Percentiles rank a stretch among this genome's conserved stretches.
phyloP scores from a whole-genome alignment of 64 coral and sea anemone genomes.

The Orbicella faveolata region DNA sequence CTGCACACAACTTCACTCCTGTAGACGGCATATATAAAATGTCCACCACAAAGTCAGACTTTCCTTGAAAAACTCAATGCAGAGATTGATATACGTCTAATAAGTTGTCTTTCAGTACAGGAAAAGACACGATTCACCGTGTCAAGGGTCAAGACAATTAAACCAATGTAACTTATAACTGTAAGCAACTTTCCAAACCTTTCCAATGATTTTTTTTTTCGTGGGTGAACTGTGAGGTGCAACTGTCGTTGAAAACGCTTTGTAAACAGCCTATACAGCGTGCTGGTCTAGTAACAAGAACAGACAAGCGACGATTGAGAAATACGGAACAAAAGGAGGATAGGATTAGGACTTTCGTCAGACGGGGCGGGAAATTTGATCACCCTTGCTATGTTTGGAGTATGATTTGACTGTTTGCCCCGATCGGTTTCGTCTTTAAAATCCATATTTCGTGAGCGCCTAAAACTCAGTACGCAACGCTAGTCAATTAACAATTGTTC shows the following conservation, averaged over 20 bases:
- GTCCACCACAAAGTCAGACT: neutral
- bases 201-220: neutral
- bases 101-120: neutral
- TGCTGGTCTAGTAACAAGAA: neutral
- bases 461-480: neutral
- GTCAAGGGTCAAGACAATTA: constrained; percentile 21
- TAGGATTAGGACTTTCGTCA: neutral
- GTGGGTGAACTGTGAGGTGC: neutral
- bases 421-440: neutral
- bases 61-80: neutral
- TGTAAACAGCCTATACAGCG: neutral
- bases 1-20: neutral
- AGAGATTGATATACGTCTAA: neutral
- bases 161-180: neutral
- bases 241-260: neutral
- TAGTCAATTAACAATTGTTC: neutral
- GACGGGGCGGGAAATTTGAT: neutral
- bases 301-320: neutral
- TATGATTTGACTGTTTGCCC: neutral
- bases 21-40: neutral
- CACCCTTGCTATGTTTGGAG: neutral
- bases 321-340: neutral
- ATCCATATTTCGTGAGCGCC: neutral
- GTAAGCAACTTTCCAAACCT: neutral
- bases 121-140: neutral